phyloP scores from a whole-genome alignment of 2,797 vertebrate species.

The Alcedo quadribrachys region DNA sequence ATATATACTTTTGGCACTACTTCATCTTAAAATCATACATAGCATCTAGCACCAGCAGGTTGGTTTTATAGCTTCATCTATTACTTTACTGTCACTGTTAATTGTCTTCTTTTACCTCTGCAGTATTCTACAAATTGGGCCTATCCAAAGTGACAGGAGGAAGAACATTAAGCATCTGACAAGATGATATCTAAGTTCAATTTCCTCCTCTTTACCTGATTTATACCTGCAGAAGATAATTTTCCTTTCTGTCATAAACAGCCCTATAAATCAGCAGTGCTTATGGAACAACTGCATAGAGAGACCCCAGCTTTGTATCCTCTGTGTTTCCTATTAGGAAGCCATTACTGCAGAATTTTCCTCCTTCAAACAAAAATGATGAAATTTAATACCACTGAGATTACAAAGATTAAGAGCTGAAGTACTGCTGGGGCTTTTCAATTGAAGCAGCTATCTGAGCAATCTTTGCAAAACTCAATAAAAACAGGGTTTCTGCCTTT shows the following conservation, averaged over 20 bases:
- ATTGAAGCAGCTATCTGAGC: constrained; percentile 94
- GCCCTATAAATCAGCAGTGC: constrained; percentile 99
- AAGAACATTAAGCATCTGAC: constrained; percentile 99
- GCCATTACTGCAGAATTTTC: constrained; percentile 99
- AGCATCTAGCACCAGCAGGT: constrained; percentile 96
- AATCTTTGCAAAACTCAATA: constrained; percentile 99
- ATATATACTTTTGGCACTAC: constrained; percentile 91
- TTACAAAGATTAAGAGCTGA: constrained; percentile 99
- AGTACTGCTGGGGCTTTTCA: constrained; percentile 89
- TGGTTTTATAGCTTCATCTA: constrained; percentile 99
- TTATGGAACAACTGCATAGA: constrained; percentile 95
- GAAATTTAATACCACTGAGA: constrained; percentile 99
- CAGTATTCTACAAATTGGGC: constrained; percentile 99
- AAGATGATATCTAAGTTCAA: constrained; percentile 99
- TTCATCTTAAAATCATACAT: constrained; percentile 99
- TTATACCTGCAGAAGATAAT: constrained; percentile 99
- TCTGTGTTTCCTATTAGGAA: constrained; percentile 99
- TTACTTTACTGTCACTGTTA: constrained; percentile 99
- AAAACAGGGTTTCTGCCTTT: constrained; percentile 95
- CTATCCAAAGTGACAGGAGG: constrained; percentile 99
- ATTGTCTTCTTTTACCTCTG: constrained; percentile 99
- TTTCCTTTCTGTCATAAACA: constrained; percentile 99
- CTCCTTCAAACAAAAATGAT: constrained; percentile 99
- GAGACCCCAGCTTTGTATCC: constrained; percentile 94
- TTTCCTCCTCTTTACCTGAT: constrained; percentile 99